A percentile compares a stretch with the other conserved stretches of the same genome.
These are phyloP conservation scores for Istiophorus platypterus DNA, from an alignment of 2,113 vertebrate species.

Conservation along the genomic window DNA sequence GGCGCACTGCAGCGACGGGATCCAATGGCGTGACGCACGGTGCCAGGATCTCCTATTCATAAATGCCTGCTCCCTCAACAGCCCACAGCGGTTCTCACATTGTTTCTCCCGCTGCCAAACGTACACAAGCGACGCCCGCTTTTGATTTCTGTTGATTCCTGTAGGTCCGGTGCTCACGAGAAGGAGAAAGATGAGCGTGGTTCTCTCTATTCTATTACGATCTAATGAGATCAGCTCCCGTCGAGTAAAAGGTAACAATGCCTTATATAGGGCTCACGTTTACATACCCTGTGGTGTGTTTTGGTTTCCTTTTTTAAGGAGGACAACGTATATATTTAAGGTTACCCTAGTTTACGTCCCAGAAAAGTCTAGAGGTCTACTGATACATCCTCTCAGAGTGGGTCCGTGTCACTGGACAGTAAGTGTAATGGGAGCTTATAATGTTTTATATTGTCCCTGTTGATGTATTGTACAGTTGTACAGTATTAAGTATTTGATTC, in stretches of 20 bases:
- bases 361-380: not conserved
- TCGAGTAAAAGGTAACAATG: not conserved
- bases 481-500: no score
- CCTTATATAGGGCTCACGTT: not conserved
- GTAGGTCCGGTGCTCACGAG: not conserved
- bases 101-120: not conserved
- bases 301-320: not conserved
- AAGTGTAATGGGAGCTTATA: not conserved
- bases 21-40: conserved; percentile 75
- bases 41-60: conserved; percentile 71
- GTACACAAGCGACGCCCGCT: not conserved
- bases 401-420: not conserved
- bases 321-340: not conserved
- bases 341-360: not conserved
- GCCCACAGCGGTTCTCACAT: not conserved
- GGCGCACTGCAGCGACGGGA: conserved; percentile 72
- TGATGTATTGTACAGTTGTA: not conserved
- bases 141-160: not conserved
- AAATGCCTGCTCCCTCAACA: conserved; percentile 38
- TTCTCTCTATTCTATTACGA: not conserved
- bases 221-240: not conserved
- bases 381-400: not conserved
- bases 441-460: not conserved
- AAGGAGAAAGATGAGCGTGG: not conserved
- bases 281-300: not conserved